Base-by-base conservation (phyloP, 2,888 invertebrate genomes). In the Drepana falcataria region DNA sequence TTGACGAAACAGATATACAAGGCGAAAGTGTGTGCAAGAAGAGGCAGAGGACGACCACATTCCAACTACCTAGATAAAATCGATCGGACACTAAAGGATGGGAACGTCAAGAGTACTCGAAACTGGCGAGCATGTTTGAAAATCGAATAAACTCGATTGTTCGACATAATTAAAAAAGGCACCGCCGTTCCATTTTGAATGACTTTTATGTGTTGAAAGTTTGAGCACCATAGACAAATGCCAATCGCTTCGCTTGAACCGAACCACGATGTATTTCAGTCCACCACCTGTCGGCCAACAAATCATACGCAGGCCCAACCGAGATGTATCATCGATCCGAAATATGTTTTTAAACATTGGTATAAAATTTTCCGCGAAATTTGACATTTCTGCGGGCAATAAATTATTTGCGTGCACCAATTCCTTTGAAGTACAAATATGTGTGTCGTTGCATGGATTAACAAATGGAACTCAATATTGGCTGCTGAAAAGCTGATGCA, bases 231-330 rank as follows among this genome's bases (percentile, higher is more conserved):
- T 63, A 65, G 71, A 63, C 69, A 85, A 82, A 84, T 85, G 89
- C 88, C 89, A 80, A 90, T 90, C 81, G 86, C 76, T 81, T 81
- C 81, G 77, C 79, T 69, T 85, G 82, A 87, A 85, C 87, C 86
- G 79, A 87, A 86, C 79, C 67, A 65, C 66, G 61, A 75, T 74
- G 71, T 89, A 89, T 90, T 88, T 89, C 77, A 77, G 85, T 71
- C 77, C 59, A 59, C 72, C 90, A 90, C 89, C 90, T 90, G 90
- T 75, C 73, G 58, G 48, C 53, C 52, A 68, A 86, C 87, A 82
- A 86, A 87, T 90, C 89, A 89, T 83, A 59, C 66, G 61, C 59
- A 61, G 63, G 57, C 59, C 66, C 63, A 56, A 59, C 55, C 65
- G 44, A 78, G 76, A 79, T 79, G 79, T 72, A 81, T 80, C 85